phyloP scores from a whole-genome alignment of 2,797 vertebrate genomes.

The Peromyscus aztecus region DNA sequence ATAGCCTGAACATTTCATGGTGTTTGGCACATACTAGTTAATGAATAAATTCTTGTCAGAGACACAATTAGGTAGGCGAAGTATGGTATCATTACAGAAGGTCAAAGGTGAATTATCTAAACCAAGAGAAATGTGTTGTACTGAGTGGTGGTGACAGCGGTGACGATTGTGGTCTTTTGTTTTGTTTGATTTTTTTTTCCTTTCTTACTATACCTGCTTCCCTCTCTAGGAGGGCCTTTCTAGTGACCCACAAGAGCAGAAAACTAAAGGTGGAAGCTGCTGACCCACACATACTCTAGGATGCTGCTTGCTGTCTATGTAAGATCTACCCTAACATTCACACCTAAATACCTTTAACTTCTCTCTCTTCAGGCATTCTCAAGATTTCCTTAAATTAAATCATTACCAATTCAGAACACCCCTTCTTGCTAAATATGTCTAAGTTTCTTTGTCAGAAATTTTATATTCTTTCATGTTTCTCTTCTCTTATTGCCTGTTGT shows the following conservation, averaged over 20 bases:
- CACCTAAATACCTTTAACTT: not conserved
- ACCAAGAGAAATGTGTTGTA: not conserved
- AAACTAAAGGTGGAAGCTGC: constrained; percentile 6
- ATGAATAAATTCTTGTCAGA: constrained; percentile 28
- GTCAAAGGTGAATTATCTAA: not conserved
- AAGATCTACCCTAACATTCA: not conserved
- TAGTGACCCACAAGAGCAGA: not conserved
- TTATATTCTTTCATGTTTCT: not conserved
- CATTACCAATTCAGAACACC: not conserved
- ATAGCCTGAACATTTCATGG: constrained; percentile 25
- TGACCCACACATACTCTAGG: not conserved
- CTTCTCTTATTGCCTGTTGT: not conserved
- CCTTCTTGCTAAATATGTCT: constrained; percentile 9
- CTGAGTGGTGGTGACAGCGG: not conserved
- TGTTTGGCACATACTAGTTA: not conserved
- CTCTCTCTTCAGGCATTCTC: not conserved
- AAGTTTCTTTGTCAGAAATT: constrained; percentile 50
- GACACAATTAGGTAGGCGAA: not conserved
- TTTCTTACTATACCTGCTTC: not conserved
- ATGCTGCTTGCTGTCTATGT: constrained; percentile 44
- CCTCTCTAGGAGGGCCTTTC: not conserved
- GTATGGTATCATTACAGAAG: not conserved
- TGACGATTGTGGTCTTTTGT: not conserved
- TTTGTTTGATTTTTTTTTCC: too few species aligned
- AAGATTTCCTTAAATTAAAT: constrained; percentile 17